A percentile compares a stretch with the other conserved stretches of the same genome.
These are phyloP conservation scores for Melanotaenia trifasciata DNA, from an alignment of 2,797 vertebrate species.

Conservation along the genomic window DNA sequence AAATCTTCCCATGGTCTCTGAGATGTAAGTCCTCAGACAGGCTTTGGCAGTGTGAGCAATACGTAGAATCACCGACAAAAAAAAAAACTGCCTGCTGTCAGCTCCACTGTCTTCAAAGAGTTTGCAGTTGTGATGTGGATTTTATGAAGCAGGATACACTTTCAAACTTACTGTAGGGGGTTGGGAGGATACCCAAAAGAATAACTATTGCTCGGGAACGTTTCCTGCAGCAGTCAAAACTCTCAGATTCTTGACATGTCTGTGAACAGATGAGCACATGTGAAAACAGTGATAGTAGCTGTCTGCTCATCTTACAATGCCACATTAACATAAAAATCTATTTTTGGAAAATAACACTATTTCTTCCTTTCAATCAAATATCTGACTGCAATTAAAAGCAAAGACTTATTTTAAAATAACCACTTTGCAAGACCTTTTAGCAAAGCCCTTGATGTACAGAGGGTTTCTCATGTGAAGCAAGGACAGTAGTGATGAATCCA, in stretches of 20 bases:
- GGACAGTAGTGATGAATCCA: conserved; percentile 12
- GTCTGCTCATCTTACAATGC: no score
- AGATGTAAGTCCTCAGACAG: conserved; percentile 44
- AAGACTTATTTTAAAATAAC: not conserved
- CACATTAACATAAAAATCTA: not conserved
- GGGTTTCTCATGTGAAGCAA: conserved; percentile 8
- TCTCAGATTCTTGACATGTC: conserved; percentile 1
- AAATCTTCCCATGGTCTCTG: conserved; percentile 25
- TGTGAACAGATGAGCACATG: not conserved
- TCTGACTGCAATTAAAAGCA: not conserved
- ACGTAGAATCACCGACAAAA: conserved; percentile 35
- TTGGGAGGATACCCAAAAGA: conserved; percentile 37
- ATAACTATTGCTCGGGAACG: conserved; percentile 19
- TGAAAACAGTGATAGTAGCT: not conserved
- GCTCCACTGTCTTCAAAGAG: conserved; percentile 60
- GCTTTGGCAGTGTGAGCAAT: conserved; percentile 43
- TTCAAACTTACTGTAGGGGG: conserved; percentile 45
- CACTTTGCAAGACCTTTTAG: not conserved
- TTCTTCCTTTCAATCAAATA: not conserved
- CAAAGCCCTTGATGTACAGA: conserved; percentile 6
- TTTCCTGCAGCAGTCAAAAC: conserved; percentile 23
- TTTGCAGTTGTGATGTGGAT: conserved; percentile 55
- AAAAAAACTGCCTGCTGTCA: conserved; percentile 48
- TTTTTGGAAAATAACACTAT: not conserved
- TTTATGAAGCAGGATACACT: conserved; percentile 58